Percentiles rank a stretch among this genome's conserved stretches.
Conservation (phyloP, 1,140 invertebrate species). For the Nasonia vitripennis region DNA sequence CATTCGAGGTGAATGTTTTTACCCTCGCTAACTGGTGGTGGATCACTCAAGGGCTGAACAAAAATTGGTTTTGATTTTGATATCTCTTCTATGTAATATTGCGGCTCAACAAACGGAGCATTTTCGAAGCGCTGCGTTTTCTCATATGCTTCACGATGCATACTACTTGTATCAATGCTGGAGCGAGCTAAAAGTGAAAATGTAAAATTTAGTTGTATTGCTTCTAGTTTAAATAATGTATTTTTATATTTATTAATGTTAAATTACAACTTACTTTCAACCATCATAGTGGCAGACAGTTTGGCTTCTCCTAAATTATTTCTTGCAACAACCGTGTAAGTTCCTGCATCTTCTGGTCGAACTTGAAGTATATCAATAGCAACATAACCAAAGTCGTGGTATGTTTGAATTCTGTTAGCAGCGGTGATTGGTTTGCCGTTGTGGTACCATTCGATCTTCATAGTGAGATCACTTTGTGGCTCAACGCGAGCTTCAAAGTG, state of each 20-base stretch:
- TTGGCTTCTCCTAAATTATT: constrained; percentile 91
- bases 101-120: constrained; percentile 89
- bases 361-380: constrained; percentile 94
- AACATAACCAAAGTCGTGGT: constrained; percentile 97
- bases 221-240: constrained; percentile 43
- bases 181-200: constrained; percentile 80
- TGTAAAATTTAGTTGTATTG: constrained; percentile 47
- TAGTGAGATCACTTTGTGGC: constrained; percentile 91
- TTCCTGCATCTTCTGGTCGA: constrained; percentile 88
- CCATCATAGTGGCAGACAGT: constrained; percentile 86
- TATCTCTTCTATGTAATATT: constrained; percentile 93
- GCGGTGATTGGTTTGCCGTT: constrained; percentile 89
- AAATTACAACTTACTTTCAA: constrained; percentile 85
- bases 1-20: constrained; percentile 94
- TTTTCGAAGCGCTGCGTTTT: constrained; percentile 92
- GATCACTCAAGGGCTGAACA: constrained; percentile 87
- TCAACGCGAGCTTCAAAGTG: constrained; percentile 97
- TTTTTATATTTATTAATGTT: background rate
- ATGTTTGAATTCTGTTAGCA: constrained; percentile 92
- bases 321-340: constrained; percentile 91
- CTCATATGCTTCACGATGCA: constrained; percentile 89
- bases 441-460: constrained; percentile 94
- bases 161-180: constrained; percentile 90
- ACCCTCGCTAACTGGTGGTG: constrained; percentile 89
- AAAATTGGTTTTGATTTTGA: constrained; percentile 95